phyloP scores from a whole-genome alignment of 2,797 vertebrate species.

The Spinibarbus caldwelli region DNA sequence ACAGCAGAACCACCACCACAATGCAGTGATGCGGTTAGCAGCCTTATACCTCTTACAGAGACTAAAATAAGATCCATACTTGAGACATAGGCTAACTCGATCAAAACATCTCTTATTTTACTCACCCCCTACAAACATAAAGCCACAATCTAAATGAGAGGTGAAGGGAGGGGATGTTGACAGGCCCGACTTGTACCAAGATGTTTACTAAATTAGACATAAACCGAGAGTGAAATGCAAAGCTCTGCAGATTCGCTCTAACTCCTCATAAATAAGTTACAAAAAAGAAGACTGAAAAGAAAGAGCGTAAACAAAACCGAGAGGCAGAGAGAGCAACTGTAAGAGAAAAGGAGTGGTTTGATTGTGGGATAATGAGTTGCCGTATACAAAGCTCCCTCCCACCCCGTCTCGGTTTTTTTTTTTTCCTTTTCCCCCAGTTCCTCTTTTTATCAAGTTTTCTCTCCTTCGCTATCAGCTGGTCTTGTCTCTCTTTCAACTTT shows the following conservation, averaged over 20 bases:
- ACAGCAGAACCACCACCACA: slow-evolving; percentile 54
- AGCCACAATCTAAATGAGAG: slow-evolving; percentile 57
- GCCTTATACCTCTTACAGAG: slow-evolving; percentile 35
- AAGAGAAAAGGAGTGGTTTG: slow-evolving; percentile 56
- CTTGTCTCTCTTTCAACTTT: slow-evolving; percentile 60
- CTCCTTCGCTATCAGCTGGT: slow-evolving; percentile 56
- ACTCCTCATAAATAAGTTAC: slow-evolving; percentile 82
- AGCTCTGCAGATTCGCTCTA: slow-evolving; percentile 77
- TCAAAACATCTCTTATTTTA: slow-evolving; percentile 53
- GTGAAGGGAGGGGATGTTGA: slow-evolving; percentile 74
- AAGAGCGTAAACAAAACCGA: slow-evolving; percentile 72
- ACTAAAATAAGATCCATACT: slow-evolving; percentile 49
- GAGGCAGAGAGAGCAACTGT: slow-evolving; percentile 37
- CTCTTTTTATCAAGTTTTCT: slow-evolving; percentile 53
- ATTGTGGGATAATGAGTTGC: slow-evolving; percentile 61
- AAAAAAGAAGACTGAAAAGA: slow-evolving; percentile 70
- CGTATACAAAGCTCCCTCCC: slow-evolving; percentile 47
- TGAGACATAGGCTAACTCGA: slow-evolving; percentile 48
- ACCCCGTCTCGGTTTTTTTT: slow-evolving; percentile 25
- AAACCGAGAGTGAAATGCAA: slow-evolving; percentile 71
- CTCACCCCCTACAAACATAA: slow-evolving; percentile 41
- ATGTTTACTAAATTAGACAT: slow-evolving; percentile 84
- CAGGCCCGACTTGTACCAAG: slow-evolving; percentile 79
- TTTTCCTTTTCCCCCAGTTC: slow-evolving; percentile 24
- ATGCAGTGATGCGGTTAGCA: slow-evolving; percentile 49